phyloP scores from a whole-genome alignment of 2,888 invertebrate genomes.

The Beris chalybata region DNA sequence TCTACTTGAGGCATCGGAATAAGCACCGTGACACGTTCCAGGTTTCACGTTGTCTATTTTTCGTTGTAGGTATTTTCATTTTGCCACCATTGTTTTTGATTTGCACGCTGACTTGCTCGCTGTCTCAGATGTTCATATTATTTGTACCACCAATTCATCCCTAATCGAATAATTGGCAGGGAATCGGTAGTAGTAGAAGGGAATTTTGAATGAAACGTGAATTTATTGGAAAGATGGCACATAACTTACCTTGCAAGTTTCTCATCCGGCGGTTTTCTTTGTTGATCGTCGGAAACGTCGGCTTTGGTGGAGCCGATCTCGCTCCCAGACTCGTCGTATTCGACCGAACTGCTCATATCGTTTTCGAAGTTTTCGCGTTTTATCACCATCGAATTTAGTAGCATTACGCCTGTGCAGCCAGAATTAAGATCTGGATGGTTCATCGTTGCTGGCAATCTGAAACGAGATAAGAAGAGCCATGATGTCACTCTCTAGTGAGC shows the following conservation, averaged over 20 bases:
- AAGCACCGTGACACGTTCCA: too few relatives aligned
- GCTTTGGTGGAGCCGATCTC: constrained; percentile 35
- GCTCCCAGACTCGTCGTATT: constrained; percentile 32
- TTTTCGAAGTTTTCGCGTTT: constrained; percentile 34
- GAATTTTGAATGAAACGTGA: not conserved
- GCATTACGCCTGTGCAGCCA: not conserved
- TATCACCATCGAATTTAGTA: constrained; percentile 29
- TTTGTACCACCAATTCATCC: too few relatives aligned
- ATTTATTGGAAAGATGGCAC: not conserved
- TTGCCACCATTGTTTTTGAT: too few relatives aligned
- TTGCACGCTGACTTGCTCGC: too few relatives aligned
- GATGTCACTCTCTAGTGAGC: not conserved
- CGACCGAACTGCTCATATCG: constrained; percentile 36
- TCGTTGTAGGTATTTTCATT: too few relatives aligned
- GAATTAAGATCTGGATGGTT: constrained; percentile 21
- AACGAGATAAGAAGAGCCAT: constrained; percentile 25
- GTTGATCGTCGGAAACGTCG: constrained; percentile 20
- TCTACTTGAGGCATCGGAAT: too few relatives aligned
- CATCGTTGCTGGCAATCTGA: constrained; percentile 24
- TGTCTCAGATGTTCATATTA: too few relatives aligned
- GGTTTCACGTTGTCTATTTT: too few relatives aligned
- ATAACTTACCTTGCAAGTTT: constrained; percentile 36
- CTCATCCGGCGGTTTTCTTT: constrained; percentile 24
- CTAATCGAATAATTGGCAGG: too few relatives aligned
- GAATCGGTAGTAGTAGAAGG: too few relatives aligned